Evolutionary conservation across 2,888 invertebrate genomes (phyloP), one percentile per base, ranked within the genome.

Genomic region (Thereva nobilitata): DNA sequence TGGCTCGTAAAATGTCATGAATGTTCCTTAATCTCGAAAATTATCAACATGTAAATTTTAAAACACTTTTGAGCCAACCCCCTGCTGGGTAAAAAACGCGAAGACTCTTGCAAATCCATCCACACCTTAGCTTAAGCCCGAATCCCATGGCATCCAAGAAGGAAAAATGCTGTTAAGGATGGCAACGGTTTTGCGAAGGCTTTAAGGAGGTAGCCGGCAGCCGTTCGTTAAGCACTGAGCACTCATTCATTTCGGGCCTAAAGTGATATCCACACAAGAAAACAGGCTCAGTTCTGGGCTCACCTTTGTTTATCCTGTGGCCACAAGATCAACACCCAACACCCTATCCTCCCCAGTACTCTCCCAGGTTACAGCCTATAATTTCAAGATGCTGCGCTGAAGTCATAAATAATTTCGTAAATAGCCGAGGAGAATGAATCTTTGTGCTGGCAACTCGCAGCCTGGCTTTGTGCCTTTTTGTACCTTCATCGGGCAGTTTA

Each of bases 381-480:
- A 70, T 70, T 70, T 67, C 67, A 65, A 59, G 64, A 66, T 66
- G 67, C 66, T 70, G 56, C 53, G 67, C 63, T 64, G 67, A 68
- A 68, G 70, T 61, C 70, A 71, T 71, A 71, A 71, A 71, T 71
- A 71, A 71, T 70, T 70, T 70, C 68, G 44, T 71, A 71, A 71
- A 71, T 69, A 69, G 71, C 69, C 68, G 65, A 64, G 59, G 63
- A 64, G 69, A 69, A 70, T 70, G 64, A 57, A 45, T 61, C 69
- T 66, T 66, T 66, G 54, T 59, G 38, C 40, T 55, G 23, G 10
- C 42, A 44, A 10, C 35, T 55, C 12, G 49, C 55, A 34, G 6
- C 40, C 55, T 1, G 4, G 5, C 10, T 40, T 35, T 57, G 42
- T 34, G 42, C 12, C 44, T 54, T 23, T 23, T 23, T 61, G 50